Percentiles rank a stretch among this genome's conserved stretches.
Evolutionary conservation across 1,140 invertebrate genomes (phyloP).

Genomic region (Panonychus citri): DNA sequence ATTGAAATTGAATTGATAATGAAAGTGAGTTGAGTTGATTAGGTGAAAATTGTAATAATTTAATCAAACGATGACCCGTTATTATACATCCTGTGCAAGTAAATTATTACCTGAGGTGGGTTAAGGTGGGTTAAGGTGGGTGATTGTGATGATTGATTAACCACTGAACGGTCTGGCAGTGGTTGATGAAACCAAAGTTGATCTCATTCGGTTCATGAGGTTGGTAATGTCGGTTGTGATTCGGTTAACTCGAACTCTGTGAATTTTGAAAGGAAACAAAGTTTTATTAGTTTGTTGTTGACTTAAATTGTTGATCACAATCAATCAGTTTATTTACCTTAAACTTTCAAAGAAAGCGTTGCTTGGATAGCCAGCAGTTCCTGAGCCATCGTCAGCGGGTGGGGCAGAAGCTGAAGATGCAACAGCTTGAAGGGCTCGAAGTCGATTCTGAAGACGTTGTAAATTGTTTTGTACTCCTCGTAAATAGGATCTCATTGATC

Average conservation of each 20-base stretch:
- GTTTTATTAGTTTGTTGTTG: neutral
- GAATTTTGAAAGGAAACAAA: no score
- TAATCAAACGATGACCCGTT: no score
- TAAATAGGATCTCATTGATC: neutral
- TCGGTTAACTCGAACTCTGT: neutral
- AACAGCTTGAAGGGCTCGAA: neutral
- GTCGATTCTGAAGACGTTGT: constrained; percentile 1
- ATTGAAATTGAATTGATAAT: no score
- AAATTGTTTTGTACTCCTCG: neutral
- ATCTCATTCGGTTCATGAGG: neutral
- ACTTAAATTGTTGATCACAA: neutral
- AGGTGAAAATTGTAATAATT: no score
- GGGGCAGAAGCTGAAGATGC: neutral
- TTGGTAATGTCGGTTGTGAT: neutral
- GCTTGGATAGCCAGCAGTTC: neutral
- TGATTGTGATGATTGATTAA: no score
- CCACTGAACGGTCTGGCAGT: no score
- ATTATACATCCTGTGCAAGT: no score
- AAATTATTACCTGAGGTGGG: no score
- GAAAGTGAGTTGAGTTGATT: no score
- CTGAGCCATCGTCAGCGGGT: neutral
- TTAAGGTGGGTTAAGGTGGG: no score
- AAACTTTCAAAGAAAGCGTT: neutral
- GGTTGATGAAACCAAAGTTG: neutral
- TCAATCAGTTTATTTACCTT: neutral